Evolutionary conservation across 2,888 invertebrate species (phyloP), one percentile per base, ranked within the genome.

Genomic region (Brassicogethes aeneus): DNA sequence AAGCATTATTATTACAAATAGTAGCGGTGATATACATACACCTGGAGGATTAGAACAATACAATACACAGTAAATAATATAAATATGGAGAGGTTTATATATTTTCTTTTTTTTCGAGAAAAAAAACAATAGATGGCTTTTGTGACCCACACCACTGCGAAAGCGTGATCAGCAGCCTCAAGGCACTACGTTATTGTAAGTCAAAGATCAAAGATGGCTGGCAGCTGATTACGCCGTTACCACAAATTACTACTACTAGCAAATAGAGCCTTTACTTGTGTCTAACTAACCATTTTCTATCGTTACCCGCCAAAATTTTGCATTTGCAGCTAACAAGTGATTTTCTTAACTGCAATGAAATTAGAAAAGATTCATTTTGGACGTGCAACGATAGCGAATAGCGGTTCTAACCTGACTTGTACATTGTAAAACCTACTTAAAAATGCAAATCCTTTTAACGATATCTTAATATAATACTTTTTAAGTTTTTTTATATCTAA

Each of bases 1-100:
- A 84, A 84, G 83, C 83, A 82, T 84, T 83, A 83, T 84, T 84
- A 83, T 84, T 84, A 83, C 77, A 77, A 77, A 77, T 76, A 77
- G 81, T 82, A 82, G 82, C 80, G 69, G 68, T 69, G 67, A 68
- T 65, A 69, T 71, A 71, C 71, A 72, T 71, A 72, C 70, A 72
- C 70, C 68, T 67, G 68, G 68, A 68, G 68, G 68, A 70, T 70
- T 70, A 70, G 70, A 70, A 68, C 66, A 67, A 61, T 70, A 70
- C 70, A 70, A 62, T 70, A 70, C 68, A 69, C 67, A 65, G 58
- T 66, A 64, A 64, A 60, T 62, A 59, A 61, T 59, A 61, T 59
- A 62, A 61, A 60, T 60, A 42, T 40, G 38, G 42, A 41, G 43
- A 41, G 36, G 23, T 35, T 33, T 16, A 17, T 39, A 17, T 39